Evolutionary conservation across 2,888 invertebrate species (phyloP).

Genomic region (Pseudococcus jackbeardsleyi): DNA sequence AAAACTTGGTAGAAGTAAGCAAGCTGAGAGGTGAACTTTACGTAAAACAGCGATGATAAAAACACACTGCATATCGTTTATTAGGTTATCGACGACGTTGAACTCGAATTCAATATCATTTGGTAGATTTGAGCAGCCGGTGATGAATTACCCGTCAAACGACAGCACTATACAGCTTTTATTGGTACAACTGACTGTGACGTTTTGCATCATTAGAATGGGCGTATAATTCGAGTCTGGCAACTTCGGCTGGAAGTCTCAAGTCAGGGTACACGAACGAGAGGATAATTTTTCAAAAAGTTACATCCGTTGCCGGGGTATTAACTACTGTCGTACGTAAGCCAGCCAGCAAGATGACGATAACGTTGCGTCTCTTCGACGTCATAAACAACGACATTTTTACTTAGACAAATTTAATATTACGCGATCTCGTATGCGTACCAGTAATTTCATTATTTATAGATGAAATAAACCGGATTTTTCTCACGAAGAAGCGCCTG

Average conservation of each 20-base stretch:
- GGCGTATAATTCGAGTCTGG: not conserved
- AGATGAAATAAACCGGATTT: conserved; percentile 29
- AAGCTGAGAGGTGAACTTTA: not conserved
- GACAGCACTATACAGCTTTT: not conserved
- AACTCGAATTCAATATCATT: conserved; percentile 14
- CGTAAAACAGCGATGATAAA: conserved; percentile 1
- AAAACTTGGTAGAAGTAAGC: not conserved
- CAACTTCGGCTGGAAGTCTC: not conserved
- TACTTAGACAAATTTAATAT: not conserved
- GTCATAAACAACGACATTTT: not conserved
- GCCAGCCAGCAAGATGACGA: not conserved
- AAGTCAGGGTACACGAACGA: no score
- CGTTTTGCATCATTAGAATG: conserved; percentile 5
- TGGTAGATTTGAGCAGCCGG: not conserved
- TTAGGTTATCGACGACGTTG: conserved; percentile 5
- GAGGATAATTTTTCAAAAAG: conserved; percentile 31
- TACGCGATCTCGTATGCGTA: not conserved
- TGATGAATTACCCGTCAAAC: conserved; percentile 31
- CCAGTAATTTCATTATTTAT: conserved; percentile 13
- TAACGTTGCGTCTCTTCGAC: not conserved
- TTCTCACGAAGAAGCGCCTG: not conserved
- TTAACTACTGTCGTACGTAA: conserved; percentile 1
- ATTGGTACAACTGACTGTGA: conserved; percentile 24
- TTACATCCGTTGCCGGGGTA: not conserved
- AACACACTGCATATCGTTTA: conserved; percentile 35